These are phyloP conservation scores for Heterotis niloticus DNA, from an alignment of 2,113 vertebrate species.

Conservation along the genomic window DNA sequence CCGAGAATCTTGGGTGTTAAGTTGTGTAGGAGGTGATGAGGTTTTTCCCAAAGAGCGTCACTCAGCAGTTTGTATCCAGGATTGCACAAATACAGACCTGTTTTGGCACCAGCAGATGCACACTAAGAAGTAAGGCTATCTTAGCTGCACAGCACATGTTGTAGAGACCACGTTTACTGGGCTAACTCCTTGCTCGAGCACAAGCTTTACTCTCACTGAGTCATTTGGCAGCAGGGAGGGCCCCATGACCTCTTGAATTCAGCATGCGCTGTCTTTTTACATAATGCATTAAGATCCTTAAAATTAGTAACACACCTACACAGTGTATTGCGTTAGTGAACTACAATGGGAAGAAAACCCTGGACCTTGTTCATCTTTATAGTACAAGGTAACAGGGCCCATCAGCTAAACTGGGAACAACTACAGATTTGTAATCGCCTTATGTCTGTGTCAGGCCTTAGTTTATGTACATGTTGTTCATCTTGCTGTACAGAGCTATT, in stretches of 20 bases:
- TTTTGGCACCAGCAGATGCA: not conserved
- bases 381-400: no score
- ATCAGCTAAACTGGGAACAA: no score
- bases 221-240: not conserved
- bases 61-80: not conserved
- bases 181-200: not conserved
- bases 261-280: not conserved
- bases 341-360: no score
- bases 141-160: not conserved
- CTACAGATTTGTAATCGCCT: not conserved
- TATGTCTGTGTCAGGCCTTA: not conserved
- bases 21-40: not conserved
- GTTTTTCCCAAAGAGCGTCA: slow-evolving; percentile 1
- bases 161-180: not conserved
- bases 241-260: not conserved
- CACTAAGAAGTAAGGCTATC: not conserved
- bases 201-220: slow-evolving; percentile 4
- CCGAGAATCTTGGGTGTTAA: not conserved
- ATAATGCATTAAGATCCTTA: not conserved
- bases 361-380: no score
- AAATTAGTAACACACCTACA: slow-evolving; percentile 1
- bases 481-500: not conserved
- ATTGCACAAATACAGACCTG: not conserved
- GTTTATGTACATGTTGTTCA: not conserved
- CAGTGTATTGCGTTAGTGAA: not conserved